phyloP scores from a whole-genome alignment of 2,888 invertebrate species.

The Syrphus vitripennis region DNA sequence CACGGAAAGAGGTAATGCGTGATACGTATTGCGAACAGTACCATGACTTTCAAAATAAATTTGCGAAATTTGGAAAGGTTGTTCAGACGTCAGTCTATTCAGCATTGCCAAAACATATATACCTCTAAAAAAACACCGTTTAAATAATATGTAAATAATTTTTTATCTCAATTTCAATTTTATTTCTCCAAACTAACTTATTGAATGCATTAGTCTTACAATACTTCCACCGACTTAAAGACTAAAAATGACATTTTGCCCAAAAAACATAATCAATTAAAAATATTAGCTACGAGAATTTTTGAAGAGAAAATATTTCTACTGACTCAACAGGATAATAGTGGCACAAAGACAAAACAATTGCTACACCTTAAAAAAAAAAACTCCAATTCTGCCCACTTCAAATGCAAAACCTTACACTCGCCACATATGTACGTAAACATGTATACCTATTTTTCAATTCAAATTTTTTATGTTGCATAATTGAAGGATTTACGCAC shows the following conservation, averaged over 20 bases:
- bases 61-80: no score
- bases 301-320: neutral
- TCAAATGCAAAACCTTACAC: conserved; percentile 32
- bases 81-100: no score
- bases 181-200: no score
- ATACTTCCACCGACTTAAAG: neutral
- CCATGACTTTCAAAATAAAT: no score
- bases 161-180: no score
- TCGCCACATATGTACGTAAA: conserved; percentile 49
- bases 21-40: no score
- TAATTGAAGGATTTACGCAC: conserved; percentile 12
- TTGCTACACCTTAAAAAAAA: conserved; percentile 6
- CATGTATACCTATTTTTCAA: conserved; percentile 36
- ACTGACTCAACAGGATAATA: neutral
- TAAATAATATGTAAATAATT: no score
- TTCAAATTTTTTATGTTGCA: conserved; percentile 15
- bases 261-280: neutral
- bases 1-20: no score
- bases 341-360: conserved; percentile 44
- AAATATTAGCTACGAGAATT: neutral
- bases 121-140: no score
- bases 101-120: no score
- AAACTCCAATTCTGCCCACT: conserved; percentile 54
- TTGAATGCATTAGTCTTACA: neutral
- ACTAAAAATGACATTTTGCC: neutral